Evolutionary conservation across 2,888 invertebrate genomes (phyloP), one percentile per base, ranked within the genome.

Genomic region (Drosophila lacicola): DNA sequence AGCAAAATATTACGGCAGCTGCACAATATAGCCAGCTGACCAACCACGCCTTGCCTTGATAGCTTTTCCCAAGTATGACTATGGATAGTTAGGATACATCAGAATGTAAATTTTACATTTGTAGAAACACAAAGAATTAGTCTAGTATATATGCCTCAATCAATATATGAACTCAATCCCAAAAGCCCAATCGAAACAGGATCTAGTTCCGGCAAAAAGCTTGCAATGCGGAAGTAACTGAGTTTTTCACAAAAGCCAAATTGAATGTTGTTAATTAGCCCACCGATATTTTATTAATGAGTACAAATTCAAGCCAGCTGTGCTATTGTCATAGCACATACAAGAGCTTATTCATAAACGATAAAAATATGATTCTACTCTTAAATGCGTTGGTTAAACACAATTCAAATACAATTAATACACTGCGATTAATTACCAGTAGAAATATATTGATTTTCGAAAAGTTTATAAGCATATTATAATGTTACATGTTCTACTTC

Each of bases 221-320:
- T 21, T 53, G 41, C 19, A 49, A 74, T 74, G 47, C 54, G 78
- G 78, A 75, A 78, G 56, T 49, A 44, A 49, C 34, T 50, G 14
- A 33, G 53, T 57, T 49, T 41, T 49, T 6, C 25, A 25, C 5
- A 25, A 25, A 25, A 8, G 8, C 8, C 2, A 2, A 29, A 29
- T 29, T 29, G 2, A 29, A 29, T 29, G 0, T 29, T 29, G 29
- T 29, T 29, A 29, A 29, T 29, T 29, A 29, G 29, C 8, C 8
- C 29, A 9, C 44, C 47, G 21, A 64, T 39, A 39, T 9, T 39
- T 13, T 14, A 14, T 3, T 6, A 39, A 39, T 37, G n/a, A 6
- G 11, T 8, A 1, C 37, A 37, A 37, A n/a, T n/a, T 8, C 3
- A n/a, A 37, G 8, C n/a, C 37, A n/a, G 6, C 6, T 37, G 37